Percentiles rank a stretch among this genome's conserved stretches.
Evolutionary conservation across 2,113 vertebrate genomes (phyloP).

Genomic region (Pelmatolapia mariae): DNA sequence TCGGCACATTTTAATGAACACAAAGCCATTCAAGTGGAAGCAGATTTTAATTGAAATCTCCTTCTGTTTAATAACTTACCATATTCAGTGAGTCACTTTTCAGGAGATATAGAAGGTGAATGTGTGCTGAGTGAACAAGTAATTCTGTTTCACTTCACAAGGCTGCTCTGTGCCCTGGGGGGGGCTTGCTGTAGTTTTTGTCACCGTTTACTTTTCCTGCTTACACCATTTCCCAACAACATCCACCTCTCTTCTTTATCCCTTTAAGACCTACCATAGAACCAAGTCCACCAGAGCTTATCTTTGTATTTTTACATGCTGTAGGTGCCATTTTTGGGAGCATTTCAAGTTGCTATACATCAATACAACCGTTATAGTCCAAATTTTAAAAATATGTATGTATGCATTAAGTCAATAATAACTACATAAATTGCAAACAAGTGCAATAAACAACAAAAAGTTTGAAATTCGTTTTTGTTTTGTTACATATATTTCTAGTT

Average conservation of each 20-base stretch:
- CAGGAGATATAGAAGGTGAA: conserved; percentile 72
- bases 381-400: too few species aligned
- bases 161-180: not conserved
- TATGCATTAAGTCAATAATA: too few species aligned
- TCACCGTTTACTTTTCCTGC: not conserved
- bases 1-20: conserved; percentile 89
- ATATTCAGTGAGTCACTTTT: conserved; percentile 47
- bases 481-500: too few species aligned
- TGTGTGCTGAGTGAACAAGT: conserved; percentile 70
- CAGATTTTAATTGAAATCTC: conserved; percentile 93
- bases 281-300: too few species aligned
- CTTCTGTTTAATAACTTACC: conserved; percentile 90
- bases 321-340: too few species aligned
- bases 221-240: not conserved
- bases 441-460: too few species aligned
- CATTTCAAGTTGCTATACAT: too few species aligned
- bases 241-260: not conserved
- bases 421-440: too few species aligned
- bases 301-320: too few species aligned
- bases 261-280: too few species aligned
- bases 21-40: conserved; percentile 86
- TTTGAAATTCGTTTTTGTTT: too few species aligned
- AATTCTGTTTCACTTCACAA: not conserved
- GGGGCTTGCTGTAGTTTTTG: not conserved
- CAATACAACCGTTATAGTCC: too few species aligned